These are phyloP conservation scores for Kuschelorhynchus macadamiae DNA, from an alignment of 2,888 invertebrate species.

Conservation along the genomic window DNA sequence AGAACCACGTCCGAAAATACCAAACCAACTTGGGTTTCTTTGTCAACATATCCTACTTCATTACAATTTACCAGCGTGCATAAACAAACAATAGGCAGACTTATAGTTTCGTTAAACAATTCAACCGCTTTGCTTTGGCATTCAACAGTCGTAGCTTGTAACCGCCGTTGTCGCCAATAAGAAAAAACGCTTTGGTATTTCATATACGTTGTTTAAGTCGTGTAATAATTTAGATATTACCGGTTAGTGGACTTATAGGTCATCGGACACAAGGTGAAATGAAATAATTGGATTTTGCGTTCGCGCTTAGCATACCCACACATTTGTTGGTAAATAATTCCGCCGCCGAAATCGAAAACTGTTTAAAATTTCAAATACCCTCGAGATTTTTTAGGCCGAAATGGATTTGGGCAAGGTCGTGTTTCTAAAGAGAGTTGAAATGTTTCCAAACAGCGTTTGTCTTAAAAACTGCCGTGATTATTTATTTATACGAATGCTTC, in stretches of 20 bases:
- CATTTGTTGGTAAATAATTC: constrained; percentile 16
- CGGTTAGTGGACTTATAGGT: constrained; percentile 48
- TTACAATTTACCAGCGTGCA: no score
- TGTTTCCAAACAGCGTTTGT: no score
- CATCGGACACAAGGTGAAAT: constrained; percentile 46
- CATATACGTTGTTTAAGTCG: constrained; percentile 32
- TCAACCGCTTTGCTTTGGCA: constrained; percentile 10
- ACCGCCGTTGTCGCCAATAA: constrained; percentile 32
- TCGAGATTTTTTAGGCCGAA: no score
- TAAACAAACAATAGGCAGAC: background rate
- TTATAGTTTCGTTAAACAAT: constrained; percentile 14
- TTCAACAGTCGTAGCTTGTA: constrained; percentile 30
- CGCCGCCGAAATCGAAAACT: no score
- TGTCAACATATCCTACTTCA: no score
- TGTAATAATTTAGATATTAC: constrained; percentile 46
- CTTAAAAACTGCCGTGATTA: no score
- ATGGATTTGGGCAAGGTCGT: no score
- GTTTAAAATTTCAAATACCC: no score
- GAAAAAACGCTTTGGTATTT: constrained; percentile 36
- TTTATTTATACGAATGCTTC: no score
- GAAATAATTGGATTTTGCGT: constrained; percentile 22
- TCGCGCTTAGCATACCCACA: background rate
- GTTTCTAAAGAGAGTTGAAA: no score
- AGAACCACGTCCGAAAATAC: no score
- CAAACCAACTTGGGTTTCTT: no score